phyloP scores from a whole-genome alignment of 2,113 vertebrate genomes.

The Muntiacus reevesi region DNA sequence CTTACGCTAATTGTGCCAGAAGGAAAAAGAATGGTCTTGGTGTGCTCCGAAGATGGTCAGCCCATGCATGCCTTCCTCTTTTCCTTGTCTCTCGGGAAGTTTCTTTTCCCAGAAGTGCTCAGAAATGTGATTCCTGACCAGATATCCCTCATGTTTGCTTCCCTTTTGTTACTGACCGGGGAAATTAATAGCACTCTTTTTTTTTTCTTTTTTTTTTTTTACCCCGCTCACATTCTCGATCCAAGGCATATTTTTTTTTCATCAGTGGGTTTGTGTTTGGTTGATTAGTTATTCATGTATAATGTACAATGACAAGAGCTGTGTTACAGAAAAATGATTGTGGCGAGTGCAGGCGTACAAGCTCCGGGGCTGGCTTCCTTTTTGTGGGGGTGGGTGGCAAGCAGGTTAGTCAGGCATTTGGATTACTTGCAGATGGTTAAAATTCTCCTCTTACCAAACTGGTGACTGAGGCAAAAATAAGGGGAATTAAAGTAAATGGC shows the following conservation, averaged over 20 bases:
- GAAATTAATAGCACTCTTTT: constrained; percentile 61
- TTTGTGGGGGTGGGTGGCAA: background rate
- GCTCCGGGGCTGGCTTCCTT: background rate
- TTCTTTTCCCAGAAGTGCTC: background rate
- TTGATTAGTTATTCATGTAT: constrained; percentile 73
- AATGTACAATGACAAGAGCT: constrained; percentile 62
- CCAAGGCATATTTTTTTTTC: constrained; percentile 46
- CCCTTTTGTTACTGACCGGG: constrained; percentile 32
- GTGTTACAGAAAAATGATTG: constrained; percentile 50
- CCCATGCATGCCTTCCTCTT: background rate
- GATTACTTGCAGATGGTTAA: constrained; percentile 12
- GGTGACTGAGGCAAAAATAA: background rate
- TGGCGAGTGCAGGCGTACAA: background rate
- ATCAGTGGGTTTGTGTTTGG: constrained; percentile 66
- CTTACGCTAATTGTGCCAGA: background rate
- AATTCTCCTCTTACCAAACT: background rate
- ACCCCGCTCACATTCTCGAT: constrained; percentile 29
- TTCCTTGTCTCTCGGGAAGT: background rate
- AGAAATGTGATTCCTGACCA: background rate
- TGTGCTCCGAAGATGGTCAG: no score
- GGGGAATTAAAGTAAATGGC: background rate
- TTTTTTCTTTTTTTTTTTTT: background rate
- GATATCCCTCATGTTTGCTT: background rate
- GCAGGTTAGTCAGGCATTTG: background rate
- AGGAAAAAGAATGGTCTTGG: background rate